Percentiles rank a stretch among this genome's conserved stretches.
phyloP scores from a whole-genome alignment of 1,140 invertebrate species.

The Neodiprion lecontei region DNA sequence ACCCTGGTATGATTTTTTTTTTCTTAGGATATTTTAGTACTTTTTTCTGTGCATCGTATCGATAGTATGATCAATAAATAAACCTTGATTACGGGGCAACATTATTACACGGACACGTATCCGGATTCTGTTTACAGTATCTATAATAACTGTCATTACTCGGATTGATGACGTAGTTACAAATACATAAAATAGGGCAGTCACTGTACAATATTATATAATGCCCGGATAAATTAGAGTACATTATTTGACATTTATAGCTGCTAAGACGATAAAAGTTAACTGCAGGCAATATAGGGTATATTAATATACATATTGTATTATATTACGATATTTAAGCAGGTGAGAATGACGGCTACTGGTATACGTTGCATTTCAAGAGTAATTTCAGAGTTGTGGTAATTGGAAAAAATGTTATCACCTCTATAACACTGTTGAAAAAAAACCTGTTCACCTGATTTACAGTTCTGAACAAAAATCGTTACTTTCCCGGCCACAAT shows the following conservation, averaged over 20 bases:
- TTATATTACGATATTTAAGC: background rate
- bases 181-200: background rate
- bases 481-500: conserved; percentile 17
- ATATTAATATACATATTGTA: background rate
- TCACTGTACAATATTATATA: background rate
- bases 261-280: conserved; percentile 4
- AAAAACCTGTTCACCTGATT: background rate
- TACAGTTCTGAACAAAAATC: conserved; percentile 23
- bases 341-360: background rate
- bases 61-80: conserved; percentile 1
- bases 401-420: background rate
- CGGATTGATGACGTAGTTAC: background rate
- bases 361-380: too few relatives aligned
- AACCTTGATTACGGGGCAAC: background rate
- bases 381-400: too few relatives aligned
- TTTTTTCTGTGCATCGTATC: too few relatives aligned
- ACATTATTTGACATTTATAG: background rate
- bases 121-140: background rate
- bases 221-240: background rate
- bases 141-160: background rate
- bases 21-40: too few relatives aligned
- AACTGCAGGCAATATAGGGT: background rate
- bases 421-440: too few relatives aligned
- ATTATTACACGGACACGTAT: background rate
- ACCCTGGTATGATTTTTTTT: too few relatives aligned